Percentiles rank a stretch among this genome's conserved stretches.
These are phyloP conservation scores for Sycon ciliatum DNA, from an alignment of 37 sponge, comb jelly and placozoan genomes.

Conservation along the genomic window DNA sequence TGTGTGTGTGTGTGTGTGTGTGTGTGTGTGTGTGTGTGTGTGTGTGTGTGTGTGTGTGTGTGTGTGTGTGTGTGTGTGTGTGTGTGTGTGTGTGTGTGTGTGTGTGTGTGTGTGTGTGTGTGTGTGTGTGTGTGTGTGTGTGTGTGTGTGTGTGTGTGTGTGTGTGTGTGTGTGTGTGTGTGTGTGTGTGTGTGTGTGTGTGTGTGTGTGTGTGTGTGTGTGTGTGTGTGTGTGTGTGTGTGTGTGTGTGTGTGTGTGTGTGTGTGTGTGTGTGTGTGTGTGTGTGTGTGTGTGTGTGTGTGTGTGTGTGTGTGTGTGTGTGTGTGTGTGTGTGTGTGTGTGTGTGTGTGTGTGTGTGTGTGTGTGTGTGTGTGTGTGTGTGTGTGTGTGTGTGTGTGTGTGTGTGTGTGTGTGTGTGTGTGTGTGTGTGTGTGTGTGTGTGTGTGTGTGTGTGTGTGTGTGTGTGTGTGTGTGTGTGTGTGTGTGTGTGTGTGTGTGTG, in stretches of 20 bases:
- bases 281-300: neutral
- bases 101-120: slow-evolving; percentile 1
- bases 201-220: neutral
- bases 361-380: slow-evolving; percentile 5
- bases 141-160: slow-evolving; percentile 1
- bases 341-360: slow-evolving; percentile 5
- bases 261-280: neutral
- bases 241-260: slow-evolving; percentile 1
- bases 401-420: slow-evolving; percentile 5
- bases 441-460: neutral
- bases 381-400: neutral
- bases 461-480: slow-evolving; percentile 1
- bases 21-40: slow-evolving; percentile 5
- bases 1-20: neutral
- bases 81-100: neutral
- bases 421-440: neutral
- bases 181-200: slow-evolving; percentile 1
- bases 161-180: slow-evolving; percentile 5
- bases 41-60: slow-evolving; percentile 1
- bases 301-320: slow-evolving; percentile 5
- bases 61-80: slow-evolving; percentile 1
- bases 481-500: neutral
- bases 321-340: neutral
- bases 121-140: slow-evolving; percentile 5
- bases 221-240: neutral